phyloP scores from a whole-genome alignment of 2,888 invertebrate genomes.

The Drosophila acutilabella region DNA sequence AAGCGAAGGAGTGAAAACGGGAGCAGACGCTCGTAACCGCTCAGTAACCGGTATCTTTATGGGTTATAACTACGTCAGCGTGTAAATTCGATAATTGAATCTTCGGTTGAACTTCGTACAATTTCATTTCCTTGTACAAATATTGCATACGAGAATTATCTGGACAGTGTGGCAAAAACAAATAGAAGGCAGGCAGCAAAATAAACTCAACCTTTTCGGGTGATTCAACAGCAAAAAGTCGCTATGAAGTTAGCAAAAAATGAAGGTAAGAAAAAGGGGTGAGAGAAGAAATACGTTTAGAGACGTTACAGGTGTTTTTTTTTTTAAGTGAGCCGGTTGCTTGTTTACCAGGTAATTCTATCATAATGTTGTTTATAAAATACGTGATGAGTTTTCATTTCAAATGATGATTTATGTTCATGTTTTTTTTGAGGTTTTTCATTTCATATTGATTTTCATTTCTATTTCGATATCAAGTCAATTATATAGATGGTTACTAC shows the following conservation, averaged over 20 bases:
- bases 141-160: slow-evolving; percentile 1
- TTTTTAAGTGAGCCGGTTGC: not conserved
- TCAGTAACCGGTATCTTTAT: slow-evolving; percentile 14
- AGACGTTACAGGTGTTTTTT: not conserved
- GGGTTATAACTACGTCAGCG: not conserved
- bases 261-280: not conserved
- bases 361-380: slow-evolving; percentile 25
- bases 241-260: not conserved
- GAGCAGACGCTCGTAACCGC: slow-evolving; percentile 1
- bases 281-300: not conserved
- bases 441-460: slow-evolving; percentile 28
- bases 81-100: slow-evolving; percentile 2
- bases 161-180: not conserved
- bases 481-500: slow-evolving; percentile 21
- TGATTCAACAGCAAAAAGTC: not conserved
- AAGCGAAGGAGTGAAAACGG: not conserved
- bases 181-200: not conserved
- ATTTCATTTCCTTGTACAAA: slow-evolving; percentile 16
- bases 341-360: not conserved
- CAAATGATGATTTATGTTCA: slow-evolving; percentile 12
- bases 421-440: slow-evolving; percentile 9
- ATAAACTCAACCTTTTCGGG: not conserved
- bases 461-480: slow-evolving; percentile 13
- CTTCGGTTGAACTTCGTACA: not conserved
- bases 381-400: slow-evolving; percentile 26